phyloP scores from a whole-genome alignment of 1,140 invertebrate species.

The Lutraria rhynchaena region DNA sequence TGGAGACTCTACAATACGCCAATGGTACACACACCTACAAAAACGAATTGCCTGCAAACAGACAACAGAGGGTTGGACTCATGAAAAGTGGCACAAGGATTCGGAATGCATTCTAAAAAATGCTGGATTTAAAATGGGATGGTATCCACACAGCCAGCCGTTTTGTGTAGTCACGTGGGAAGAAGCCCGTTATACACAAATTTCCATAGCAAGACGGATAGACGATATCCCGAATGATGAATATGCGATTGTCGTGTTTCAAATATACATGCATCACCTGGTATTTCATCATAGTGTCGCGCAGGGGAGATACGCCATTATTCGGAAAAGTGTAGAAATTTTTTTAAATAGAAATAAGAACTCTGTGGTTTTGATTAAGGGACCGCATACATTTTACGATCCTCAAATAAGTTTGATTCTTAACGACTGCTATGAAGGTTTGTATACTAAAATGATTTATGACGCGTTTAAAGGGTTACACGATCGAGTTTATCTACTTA shows the following conservation, averaged over 20 bases:
- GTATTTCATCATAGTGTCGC: conserved; percentile 10
- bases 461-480: conserved; percentile 8
- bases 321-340: conserved; percentile 19
- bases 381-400: conserved; percentile 9
- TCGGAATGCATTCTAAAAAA: neutral
- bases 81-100: conserved; percentile 13
- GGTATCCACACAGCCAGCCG: conserved; percentile 11
- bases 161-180: neutral
- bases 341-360: neutral
- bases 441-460: neutral
- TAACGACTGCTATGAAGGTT: conserved; percentile 11
- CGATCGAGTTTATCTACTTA: neutral
- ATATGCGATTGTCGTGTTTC: conserved; percentile 13
- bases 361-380: conserved; percentile 12
- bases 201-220: conserved; percentile 4
- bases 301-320: neutral
- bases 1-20: conserved; percentile 19
- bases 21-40: conserved; percentile 7
- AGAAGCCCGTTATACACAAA: neutral
- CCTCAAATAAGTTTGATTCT: neutral
- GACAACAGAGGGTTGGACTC: conserved; percentile 10
- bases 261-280: neutral
- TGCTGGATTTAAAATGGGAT: neutral
- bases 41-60: neutral
- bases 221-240: neutral